phyloP scores from a whole-genome alignment of 2,113 vertebrate species.

The Thinocorus orbignyianus region DNA sequence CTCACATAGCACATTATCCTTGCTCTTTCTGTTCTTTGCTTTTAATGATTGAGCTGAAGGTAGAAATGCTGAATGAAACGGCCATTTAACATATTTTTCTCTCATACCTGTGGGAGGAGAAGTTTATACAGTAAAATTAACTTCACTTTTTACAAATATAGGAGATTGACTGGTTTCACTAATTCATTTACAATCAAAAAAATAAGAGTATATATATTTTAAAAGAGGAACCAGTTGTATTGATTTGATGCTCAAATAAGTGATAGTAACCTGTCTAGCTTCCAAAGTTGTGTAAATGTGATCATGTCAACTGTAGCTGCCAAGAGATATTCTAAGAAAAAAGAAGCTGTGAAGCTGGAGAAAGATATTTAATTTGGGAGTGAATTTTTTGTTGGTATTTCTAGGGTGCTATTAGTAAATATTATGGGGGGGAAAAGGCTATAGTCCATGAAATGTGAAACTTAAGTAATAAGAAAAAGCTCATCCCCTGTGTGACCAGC shows the following conservation, averaged over 20 bases:
- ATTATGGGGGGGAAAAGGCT: not conserved
- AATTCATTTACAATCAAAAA: not conserved
- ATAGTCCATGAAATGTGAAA: not conserved
- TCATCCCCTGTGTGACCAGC: not conserved
- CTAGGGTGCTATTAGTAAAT: not conserved
- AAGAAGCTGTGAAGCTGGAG: not conserved
- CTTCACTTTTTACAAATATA: not conserved
- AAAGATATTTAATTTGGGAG: not conserved
- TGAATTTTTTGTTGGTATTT: not conserved
- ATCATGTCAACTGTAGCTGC: rapidly evolving
- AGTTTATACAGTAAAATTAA: not conserved
- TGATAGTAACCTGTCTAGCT: not conserved
- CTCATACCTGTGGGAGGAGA: not conserved
- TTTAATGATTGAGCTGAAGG: not conserved
- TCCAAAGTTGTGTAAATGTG: not conserved
- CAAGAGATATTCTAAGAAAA: not conserved
- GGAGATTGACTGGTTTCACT: not conserved
- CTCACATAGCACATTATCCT: not conserved
- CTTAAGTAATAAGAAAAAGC: not conserved
- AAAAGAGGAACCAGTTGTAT: rapidly evolving
- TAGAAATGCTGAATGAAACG: not conserved
- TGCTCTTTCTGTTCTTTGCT: not conserved
- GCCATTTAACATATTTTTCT: not conserved
- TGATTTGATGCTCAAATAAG: not conserved
- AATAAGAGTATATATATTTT: not conserved